These are phyloP conservation scores for Dromas ardeola DNA, from an alignment of 2,113 vertebrate species.

Conservation along the genomic window DNA sequence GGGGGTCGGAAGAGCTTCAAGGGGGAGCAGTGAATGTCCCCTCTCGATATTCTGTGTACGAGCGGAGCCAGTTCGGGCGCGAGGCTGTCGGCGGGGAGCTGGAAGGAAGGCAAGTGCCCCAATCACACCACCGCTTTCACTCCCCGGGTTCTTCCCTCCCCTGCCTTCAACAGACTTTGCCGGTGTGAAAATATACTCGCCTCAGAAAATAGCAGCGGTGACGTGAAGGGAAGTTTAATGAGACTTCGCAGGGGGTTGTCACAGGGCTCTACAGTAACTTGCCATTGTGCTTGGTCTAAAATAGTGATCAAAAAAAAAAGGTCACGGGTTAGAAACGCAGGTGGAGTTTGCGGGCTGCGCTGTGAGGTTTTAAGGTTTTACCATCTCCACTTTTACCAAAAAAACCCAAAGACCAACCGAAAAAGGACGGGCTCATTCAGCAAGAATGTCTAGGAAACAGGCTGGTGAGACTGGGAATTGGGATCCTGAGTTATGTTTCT, in stretches of 20 bases:
- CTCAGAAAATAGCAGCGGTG: not conserved
- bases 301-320: not conserved
- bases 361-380: not conserved
- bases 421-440: not conserved
- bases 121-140: not conserved
- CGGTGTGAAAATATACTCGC: not conserved
- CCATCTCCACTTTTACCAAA: not conserved
- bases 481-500: not conserved
- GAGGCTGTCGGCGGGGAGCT: not conserved
- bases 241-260: not conserved
- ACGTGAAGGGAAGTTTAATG: not conserved
- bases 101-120: not conserved
- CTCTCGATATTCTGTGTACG: rapidly evolving
- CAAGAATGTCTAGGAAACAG: not conserved
- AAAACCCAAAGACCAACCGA: too few species aligned
- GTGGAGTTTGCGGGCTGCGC: not conserved
- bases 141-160: not conserved
- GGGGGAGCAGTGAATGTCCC: not conserved
- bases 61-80: not conserved
- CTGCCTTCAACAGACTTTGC: not conserved
- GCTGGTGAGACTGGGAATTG: not conserved
- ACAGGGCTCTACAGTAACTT: not conserved
- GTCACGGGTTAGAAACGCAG: rapidly evolving
- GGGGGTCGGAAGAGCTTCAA: not conserved
- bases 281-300: not conserved